phyloP scores from a whole-genome alignment of 2,113 vertebrate species.

The Mormyrus lacerda region DNA sequence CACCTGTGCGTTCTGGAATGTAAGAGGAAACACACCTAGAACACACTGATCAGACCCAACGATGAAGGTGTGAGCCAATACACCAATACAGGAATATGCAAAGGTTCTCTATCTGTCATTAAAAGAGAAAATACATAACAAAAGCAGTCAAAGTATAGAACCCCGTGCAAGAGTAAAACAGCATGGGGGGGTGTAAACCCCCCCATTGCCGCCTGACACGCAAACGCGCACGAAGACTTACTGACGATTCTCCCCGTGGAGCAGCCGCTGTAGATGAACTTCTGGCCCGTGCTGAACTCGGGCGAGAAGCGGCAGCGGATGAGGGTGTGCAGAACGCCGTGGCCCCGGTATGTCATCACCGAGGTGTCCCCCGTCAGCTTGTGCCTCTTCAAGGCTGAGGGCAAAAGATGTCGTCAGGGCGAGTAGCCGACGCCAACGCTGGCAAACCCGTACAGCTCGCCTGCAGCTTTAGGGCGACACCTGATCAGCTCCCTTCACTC shows the following conservation, averaged over 20 bases:
- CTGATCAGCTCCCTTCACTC: too few species aligned
- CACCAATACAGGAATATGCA: background rate
- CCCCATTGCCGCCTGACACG: background rate
- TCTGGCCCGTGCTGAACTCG: constrained; percentile 75
- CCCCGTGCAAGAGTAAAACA: background rate
- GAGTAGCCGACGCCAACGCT: too few species aligned
- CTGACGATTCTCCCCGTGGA: constrained; percentile 81
- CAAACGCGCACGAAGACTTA: constrained; percentile 48
- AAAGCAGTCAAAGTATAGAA: background rate
- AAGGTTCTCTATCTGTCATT: background rate
- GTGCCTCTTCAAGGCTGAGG: constrained; percentile 72
- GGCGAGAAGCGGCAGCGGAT: constrained; percentile 86
- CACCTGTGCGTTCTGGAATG: background rate
- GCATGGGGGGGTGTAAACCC: too few species aligned
- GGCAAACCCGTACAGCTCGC: too few species aligned
- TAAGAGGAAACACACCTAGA: background rate
- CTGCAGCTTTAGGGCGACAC: too few species aligned
- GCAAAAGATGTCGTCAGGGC: background rate
- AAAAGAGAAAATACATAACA: background rate
- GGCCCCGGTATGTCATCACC: constrained; percentile 85
- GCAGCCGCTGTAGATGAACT: constrained; percentile 83
- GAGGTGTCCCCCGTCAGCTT: constrained; percentile 81
- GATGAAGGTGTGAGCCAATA: background rate
- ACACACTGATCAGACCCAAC: background rate
- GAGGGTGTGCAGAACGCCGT: constrained; percentile 82